Base-by-base conservation (phyloP, 2,797 vertebrate genomes). In the Pogonophryne albipinna region DNA sequence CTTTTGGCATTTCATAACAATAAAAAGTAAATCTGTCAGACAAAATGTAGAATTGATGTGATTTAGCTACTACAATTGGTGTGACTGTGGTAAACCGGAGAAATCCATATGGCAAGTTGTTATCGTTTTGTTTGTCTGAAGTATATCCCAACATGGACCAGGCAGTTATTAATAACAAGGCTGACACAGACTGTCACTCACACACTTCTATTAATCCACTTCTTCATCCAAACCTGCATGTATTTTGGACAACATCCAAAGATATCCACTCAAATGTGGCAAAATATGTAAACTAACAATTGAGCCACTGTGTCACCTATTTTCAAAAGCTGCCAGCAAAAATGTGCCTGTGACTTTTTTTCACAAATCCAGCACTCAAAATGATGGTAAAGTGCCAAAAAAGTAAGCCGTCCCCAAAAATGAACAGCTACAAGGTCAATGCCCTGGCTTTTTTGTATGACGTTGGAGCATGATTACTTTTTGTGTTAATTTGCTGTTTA, bases 401-500 rank as follows among this genome's bases (percentile, higher is more conserved):
- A 45, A 56, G 31, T 51, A 62, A 66, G 45, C 53, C 58, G 7
- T 41, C 20, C 72, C 59, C 46, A 78, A 76, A 76, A 64, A 80
- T 81, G 80, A 72, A 84, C 60, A 55, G 44, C 47, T 64, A 65
- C 85, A 89, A 89, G 82, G 86, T 88, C 84, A 89, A 88, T 84
- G 84, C 79, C 64, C 71, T 57, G 57, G 74, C 65, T 82, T 76
- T 62, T 72, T 72, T 79, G 87, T 78, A 80, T 73, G 85, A 69
- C 90, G 74, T 78, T 55, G 80, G 71, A 71, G 73, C 70, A 74
- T 89, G 78, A 90, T 90, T 84, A 87, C 74, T 83, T 88, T 87
- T 79, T 8, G 65, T 83, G 67, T 83, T 85, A 89, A 91, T 91
- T 93, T 89, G 73, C 72, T 84, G 83, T 88, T 90, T 89, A 80